Evolutionary conservation across 2,888 invertebrate genomes (phyloP).

Genomic region (Acronicta alni): DNA sequence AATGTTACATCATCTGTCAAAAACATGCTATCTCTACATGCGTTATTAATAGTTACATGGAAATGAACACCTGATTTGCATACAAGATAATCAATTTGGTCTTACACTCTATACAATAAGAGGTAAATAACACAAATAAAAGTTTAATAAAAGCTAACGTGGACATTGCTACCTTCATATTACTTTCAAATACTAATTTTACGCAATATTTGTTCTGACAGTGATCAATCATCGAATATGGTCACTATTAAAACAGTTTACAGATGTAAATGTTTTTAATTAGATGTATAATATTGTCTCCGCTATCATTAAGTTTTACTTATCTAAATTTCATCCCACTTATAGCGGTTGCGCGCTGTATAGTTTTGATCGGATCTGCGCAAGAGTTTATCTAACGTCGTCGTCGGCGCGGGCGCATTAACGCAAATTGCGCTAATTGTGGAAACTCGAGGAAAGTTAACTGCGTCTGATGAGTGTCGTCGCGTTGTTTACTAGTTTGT

Average conservation of each 20-base stretch:
- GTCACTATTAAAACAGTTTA: slow-evolving; percentile 6
- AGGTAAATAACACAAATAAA: slow-evolving; percentile 21
- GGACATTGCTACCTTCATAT: no score
- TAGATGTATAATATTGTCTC: slow-evolving; percentile 31
- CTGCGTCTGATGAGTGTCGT: slow-evolving; percentile 51
- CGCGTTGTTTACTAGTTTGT: slow-evolving; percentile 50
- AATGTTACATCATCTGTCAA: slow-evolving; percentile 58
- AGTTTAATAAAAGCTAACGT: no score
- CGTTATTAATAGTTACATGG: slow-evolving; percentile 48
- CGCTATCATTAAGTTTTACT: slow-evolving; percentile 44
- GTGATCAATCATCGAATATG: not conserved
- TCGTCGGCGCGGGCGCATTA: slow-evolving; percentile 61
- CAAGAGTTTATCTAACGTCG: slow-evolving; percentile 68
- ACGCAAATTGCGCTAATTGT: slow-evolving; percentile 78
- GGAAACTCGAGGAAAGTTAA: slow-evolving; percentile 73
- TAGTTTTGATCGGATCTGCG: slow-evolving; percentile 65
- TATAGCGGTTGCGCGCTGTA: slow-evolving; percentile 54
- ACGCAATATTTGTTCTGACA: no score
- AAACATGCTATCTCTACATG: slow-evolving; percentile 47
- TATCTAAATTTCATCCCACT: slow-evolving; percentile 49
- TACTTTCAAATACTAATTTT: no score
- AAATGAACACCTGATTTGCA: slow-evolving; percentile 51
- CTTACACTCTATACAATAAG: slow-evolving; percentile 12
- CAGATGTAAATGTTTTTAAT: slow-evolving; percentile 24
- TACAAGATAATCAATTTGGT: slow-evolving; percentile 50